Evolutionary conservation across 2,797 vertebrate species (phyloP).

Genomic region (Phataginus tetradactyla): DNA sequence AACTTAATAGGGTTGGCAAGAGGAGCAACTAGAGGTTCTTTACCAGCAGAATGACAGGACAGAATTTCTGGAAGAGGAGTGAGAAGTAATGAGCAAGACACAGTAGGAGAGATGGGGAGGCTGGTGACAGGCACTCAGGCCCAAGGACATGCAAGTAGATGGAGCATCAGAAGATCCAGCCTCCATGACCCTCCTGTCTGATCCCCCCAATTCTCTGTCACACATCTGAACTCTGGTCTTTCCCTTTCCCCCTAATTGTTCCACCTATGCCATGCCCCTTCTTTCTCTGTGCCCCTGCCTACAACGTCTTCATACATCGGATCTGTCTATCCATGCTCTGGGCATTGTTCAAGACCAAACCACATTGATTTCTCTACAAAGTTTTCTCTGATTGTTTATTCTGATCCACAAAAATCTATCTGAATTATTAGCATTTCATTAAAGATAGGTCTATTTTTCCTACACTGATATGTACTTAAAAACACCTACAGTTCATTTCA

Average conservation of each 20-base stretch:
- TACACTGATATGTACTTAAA: neutral
- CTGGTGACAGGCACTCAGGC: neutral
- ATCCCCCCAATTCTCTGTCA: neutral
- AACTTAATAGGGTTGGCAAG: neutral
- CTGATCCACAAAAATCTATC: neutral
- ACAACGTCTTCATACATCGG: neutral
- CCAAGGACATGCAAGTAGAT: accelerated
- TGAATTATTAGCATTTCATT: neutral
- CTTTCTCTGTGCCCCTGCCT: neutral
- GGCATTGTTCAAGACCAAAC: neutral
- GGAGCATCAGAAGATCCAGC: no score
- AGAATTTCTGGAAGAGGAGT: neutral
- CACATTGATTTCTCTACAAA: neutral
- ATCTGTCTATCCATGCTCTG: neutral
- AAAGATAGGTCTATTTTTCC: neutral
- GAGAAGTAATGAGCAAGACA: neutral
- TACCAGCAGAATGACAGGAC: neutral
- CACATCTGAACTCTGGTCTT: neutral
- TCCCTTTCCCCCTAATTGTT: neutral
- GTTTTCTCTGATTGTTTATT: neutral
- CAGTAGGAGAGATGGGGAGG: neutral
- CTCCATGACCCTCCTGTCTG: no score
- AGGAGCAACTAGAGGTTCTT: neutral
- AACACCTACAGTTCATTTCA: conserved; percentile 9
- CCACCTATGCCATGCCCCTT: neutral